These are phyloP conservation scores for Notothenia coriiceps DNA, from an alignment of 2,113 vertebrate genomes.

Conservation along the genomic window DNA sequence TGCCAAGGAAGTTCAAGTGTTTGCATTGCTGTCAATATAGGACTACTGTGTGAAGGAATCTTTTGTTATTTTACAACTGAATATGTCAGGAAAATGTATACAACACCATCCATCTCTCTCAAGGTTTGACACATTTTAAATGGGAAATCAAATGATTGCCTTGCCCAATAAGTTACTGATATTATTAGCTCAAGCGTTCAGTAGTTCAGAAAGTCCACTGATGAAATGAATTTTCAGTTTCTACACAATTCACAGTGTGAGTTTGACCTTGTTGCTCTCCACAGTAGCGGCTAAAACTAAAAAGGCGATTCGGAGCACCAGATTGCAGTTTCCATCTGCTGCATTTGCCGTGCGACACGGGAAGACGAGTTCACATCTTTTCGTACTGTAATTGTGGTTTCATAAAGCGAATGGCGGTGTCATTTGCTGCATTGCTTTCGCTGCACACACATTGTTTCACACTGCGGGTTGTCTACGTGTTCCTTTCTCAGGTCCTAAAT, in stretches of 20 bases:
- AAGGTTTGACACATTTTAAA: conserved; percentile 1
- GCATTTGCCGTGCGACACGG: conserved; percentile 37
- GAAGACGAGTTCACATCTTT: conserved; percentile 53
- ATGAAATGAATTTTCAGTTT: conserved; percentile 52
- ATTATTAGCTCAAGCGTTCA: background rate
- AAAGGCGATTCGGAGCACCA: conserved; percentile 43
- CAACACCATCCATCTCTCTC: background rate
- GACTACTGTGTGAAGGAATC: background rate
- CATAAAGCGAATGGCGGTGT: conserved; percentile 35
- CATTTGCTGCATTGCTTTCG: conserved; percentile 30
- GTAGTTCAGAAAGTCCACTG: conserved; percentile 17
- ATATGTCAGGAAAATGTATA: background rate
- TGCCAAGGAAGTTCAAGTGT: background rate
- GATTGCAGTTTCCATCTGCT: conserved; percentile 61
- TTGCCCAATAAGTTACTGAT: conserved; percentile 10
- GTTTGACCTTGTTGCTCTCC: conserved; percentile 57
- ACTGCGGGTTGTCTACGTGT: conserved; percentile 40
- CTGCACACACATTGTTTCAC: conserved; percentile 46
- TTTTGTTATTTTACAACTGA: background rate
- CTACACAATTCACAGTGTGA: conserved; percentile 34
- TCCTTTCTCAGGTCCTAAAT: conserved; percentile 61
- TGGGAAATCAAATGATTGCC: background rate
- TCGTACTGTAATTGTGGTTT: conserved; percentile 51
- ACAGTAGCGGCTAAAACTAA: conserved; percentile 37
- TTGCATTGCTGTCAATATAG: too few species aligned